phyloP scores from a whole-genome alignment of 2,888 invertebrate genomes.

The Chorisops tibialis region DNA sequence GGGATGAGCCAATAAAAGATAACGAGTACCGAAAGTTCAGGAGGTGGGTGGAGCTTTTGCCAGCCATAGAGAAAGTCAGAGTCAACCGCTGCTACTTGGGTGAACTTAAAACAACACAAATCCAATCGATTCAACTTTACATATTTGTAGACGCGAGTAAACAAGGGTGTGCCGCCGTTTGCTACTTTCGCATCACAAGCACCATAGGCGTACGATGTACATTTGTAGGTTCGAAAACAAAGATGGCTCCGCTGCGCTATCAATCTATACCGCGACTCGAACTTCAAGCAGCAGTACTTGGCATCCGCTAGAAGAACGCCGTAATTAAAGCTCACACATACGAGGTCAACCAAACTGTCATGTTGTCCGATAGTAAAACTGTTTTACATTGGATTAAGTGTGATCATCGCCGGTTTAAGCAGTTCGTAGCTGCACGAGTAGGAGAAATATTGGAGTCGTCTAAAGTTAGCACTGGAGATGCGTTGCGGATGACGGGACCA shows the following conservation, averaged over 20 bases:
- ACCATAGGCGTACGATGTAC: too few relatives aligned
- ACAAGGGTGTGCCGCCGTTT: too few relatives aligned
- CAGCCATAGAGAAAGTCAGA: too few relatives aligned
- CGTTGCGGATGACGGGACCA: not conserved
- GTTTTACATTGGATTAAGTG: not conserved
- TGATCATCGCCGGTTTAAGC: not conserved
- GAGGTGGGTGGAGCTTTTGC: too few relatives aligned
- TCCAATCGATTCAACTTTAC: too few relatives aligned
- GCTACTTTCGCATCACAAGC: too few relatives aligned
- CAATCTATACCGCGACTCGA: constrained; percentile 25
- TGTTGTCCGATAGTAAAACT: not conserved
- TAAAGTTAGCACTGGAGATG: too few relatives aligned
- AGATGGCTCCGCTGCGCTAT: constrained; percentile 21
- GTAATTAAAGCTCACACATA: not conserved
- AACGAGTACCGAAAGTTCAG: too few relatives aligned
- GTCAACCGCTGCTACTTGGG: not conserved
- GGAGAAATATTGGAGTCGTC: not conserved
- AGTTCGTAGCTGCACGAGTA: not conserved
- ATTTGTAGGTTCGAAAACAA: constrained; percentile 24
- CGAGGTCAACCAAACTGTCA: not conserved
- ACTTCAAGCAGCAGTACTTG: too few relatives aligned
- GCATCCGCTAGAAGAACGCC: not conserved
- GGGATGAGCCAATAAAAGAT: too few relatives aligned
- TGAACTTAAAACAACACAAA: too few relatives aligned
- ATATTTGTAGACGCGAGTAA: too few relatives aligned